Conservation (phyloP, 2,888 invertebrate genomes). For the Habrosyne pyritoides region DNA sequence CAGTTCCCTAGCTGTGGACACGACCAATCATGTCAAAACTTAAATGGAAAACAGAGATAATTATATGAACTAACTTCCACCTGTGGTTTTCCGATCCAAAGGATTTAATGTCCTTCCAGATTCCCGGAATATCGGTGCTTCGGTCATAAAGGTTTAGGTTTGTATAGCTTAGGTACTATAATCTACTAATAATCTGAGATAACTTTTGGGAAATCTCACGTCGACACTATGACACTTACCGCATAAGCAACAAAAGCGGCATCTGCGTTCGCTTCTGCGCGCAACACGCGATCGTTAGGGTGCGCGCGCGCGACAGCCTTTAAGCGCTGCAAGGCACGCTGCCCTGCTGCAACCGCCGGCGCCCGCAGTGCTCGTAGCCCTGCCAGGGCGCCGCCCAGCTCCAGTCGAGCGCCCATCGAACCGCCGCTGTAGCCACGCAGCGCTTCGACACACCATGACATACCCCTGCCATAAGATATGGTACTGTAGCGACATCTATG, state of each 20-base stretch:
- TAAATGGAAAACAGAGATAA: no score
- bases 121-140: no score
- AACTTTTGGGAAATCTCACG: no score
- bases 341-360: constrained; percentile 40
- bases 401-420: constrained; percentile 89
- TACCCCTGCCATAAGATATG: constrained; percentile 45
- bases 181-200: no score
- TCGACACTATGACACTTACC: no score
- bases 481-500: no score
- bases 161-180: no score
- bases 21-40: no score
- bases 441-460: constrained; percentile 95
- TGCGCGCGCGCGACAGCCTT: constrained; percentile 74
- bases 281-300: constrained; percentile 65
- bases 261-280: constrained; percentile 75
- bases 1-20: constrained; percentile 66
- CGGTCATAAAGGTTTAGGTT: no score
- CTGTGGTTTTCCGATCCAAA: no score
- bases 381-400: constrained; percentile 94
- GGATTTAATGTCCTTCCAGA: no score
- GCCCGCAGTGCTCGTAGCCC: constrained; percentile 86
- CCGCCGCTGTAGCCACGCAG: constrained; percentile 94
- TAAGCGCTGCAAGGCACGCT: constrained; percentile 61
- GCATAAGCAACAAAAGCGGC: constrained; percentile 77
- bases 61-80: no score